Percentiles rank a stretch among this genome's conserved stretches.
Conservation (phyloP, 2,113 vertebrate genomes). For the Gymnobelideus leadbeateri region DNA sequence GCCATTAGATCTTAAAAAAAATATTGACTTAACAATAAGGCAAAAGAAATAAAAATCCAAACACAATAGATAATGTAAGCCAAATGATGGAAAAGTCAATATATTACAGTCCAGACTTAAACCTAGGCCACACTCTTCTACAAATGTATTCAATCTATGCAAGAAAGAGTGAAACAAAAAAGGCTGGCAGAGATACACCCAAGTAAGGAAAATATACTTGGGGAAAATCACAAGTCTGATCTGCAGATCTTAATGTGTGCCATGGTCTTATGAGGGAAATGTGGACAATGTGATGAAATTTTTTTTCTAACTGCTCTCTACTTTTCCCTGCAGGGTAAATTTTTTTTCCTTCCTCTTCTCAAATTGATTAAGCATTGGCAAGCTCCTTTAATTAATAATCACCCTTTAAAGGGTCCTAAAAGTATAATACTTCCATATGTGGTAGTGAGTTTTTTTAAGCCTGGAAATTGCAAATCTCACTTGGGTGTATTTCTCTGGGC, state of each 20-base stretch:
- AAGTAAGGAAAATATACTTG: background rate
- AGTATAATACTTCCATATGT: background rate
- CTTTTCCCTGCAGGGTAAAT: too few relatives aligned
- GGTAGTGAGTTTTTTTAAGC: background rate
- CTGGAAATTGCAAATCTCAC: background rate
- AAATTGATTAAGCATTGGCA: background rate
- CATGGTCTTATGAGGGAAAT: background rate
- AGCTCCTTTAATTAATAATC: background rate
- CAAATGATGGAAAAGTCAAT: background rate
- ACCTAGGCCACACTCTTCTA: background rate
- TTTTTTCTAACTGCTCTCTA: background rate
- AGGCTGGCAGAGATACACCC: too few relatives aligned
- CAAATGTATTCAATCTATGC: background rate
- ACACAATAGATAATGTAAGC: background rate
- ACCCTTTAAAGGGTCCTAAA: background rate
- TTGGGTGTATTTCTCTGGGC: background rate
- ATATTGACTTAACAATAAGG: background rate
- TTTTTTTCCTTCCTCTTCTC: too few relatives aligned
- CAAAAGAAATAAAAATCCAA: background rate
- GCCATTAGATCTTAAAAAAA: background rate
- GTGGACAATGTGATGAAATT: background rate
- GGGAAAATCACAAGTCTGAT: background rate
- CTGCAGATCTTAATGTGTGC: background rate
- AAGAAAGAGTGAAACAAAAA: background rate
- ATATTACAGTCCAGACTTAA: background rate